These are phyloP conservation scores for Glossophaga mutica DNA, from an alignment of 2,797 vertebrate species.

Conservation along the genomic window DNA sequence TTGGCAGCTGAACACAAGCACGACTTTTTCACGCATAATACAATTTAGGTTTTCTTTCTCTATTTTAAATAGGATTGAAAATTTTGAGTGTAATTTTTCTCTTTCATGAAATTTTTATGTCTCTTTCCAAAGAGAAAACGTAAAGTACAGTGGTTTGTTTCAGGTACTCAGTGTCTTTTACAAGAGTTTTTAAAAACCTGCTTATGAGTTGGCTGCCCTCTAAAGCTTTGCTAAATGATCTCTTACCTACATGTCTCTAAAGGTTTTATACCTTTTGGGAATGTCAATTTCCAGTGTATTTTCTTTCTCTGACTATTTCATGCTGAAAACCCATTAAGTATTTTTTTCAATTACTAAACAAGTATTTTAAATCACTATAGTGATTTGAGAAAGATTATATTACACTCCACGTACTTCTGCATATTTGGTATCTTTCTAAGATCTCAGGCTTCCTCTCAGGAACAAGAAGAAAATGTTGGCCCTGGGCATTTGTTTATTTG, in stretches of 20 bases:
- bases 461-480: constrained; percentile 23
- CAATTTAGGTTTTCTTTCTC: constrained; percentile 12
- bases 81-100: constrained; percentile 37
- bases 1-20: background rate
- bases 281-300: constrained; percentile 37
- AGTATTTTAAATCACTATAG: background rate
- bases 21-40: background rate
- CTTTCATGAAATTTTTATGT: background rate
- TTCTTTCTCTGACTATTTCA: constrained; percentile 18
- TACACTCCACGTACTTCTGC: background rate
- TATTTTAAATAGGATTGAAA: background rate
- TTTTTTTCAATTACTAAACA: constrained; percentile 37
- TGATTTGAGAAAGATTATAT: constrained; percentile 21
- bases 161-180: background rate
- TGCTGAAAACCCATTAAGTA: background rate
- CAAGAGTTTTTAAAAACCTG: constrained; percentile 22
- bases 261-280: constrained; percentile 19
- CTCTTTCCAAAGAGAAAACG: background rate
- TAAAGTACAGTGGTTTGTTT: background rate
- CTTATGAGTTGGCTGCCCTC: background rate
- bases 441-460: constrained; percentile 34
- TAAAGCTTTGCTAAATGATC: constrained; percentile 41
- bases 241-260: constrained; percentile 19
- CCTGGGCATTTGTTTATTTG: constrained; percentile 30
- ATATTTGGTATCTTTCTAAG: constrained; percentile 26